These are phyloP conservation scores for Luscinia luscinia DNA, from an alignment of 2,797 vertebrate genomes.

Conservation along the genomic window DNA sequence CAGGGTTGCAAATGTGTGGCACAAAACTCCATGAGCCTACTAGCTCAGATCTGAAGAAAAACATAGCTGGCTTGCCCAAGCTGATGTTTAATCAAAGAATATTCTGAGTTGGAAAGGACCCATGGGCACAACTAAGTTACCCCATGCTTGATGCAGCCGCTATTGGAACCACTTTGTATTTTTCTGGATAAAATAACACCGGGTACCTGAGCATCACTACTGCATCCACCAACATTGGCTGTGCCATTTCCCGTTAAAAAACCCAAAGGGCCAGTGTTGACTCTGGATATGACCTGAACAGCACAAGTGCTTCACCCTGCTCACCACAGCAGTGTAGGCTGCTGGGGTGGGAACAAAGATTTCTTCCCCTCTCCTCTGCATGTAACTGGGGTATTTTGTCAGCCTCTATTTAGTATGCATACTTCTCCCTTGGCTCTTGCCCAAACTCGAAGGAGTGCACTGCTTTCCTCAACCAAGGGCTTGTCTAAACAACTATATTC, in stretches of 20 bases:
- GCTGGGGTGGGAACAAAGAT: background rate
- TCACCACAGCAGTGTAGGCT: fast-evolving
- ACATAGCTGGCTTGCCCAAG: background rate
- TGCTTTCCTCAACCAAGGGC: background rate
- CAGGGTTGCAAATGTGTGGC: background rate
- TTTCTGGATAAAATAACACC: background rate
- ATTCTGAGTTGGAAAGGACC: background rate
- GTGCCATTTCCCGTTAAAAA: background rate
- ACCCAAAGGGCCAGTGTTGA: background rate
- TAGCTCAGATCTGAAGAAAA: background rate
- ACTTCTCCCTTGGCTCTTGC: conserved; percentile 23
- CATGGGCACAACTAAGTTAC: background rate
- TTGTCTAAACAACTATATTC: conserved; percentile 32
- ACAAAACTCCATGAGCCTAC: fast-evolving
- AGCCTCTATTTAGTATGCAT: background rate
- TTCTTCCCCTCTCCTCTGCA: background rate
- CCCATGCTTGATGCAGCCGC: background rate
- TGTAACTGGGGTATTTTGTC: background rate
- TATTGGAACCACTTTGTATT: background rate
- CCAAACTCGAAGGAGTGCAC: background rate
- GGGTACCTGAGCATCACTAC: background rate
- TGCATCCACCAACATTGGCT: background rate
- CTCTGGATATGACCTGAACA: background rate
- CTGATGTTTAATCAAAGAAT: background rate
- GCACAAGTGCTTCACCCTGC: background rate